Evolutionary conservation across 2,888 invertebrate genomes (phyloP), one percentile per base, ranked within the genome.

Genomic region (Hydrotaea diabolus): DNA sequence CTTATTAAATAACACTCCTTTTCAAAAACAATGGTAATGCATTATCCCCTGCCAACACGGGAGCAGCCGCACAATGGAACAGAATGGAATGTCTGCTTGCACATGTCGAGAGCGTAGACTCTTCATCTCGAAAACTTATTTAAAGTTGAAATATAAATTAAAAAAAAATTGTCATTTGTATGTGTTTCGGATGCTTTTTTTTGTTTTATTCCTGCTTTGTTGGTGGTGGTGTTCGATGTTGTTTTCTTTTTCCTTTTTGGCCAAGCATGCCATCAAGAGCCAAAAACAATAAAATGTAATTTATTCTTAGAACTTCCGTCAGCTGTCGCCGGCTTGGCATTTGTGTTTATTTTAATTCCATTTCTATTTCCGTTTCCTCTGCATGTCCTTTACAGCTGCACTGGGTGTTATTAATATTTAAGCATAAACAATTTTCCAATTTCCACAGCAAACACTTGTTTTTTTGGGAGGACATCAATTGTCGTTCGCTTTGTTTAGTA

Each of bases 271-370:
- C 21, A 72, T 46, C 46, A 69, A 39, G 15, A 15, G 11, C 1
- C 49, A 43, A 49, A 36, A 55, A 19, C 36, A 31, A 64, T 36
- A 75, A 73, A 78, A 75, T 82, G 69, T 85, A 86, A 87, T 87
- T 86, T 86, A 86, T 85, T 84, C 81, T 82, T 82, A 78, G 80
- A 78, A 77, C 73, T 86, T 84, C 80, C 84, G 84, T 80, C 86
- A 86, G 86, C 83, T 87, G 86, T 77, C 64, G 78, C 43, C 76
- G 78, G 43, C 49, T 59, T 59, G 66, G 31, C 53, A 55, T 43
- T 71, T 53, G 43, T 46, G 15, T 75, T 53, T 31, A 17, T 36
- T 59, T 73, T 23, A 57, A 21, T 71, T 59, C 46, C 17, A 19
- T 59, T 74, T 73, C 2, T 19, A 46, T 64, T 64, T 69, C n/a